phyloP scores from a whole-genome alignment of 92 coral and sea anemone species.

The Montipora capitata region DNA sequence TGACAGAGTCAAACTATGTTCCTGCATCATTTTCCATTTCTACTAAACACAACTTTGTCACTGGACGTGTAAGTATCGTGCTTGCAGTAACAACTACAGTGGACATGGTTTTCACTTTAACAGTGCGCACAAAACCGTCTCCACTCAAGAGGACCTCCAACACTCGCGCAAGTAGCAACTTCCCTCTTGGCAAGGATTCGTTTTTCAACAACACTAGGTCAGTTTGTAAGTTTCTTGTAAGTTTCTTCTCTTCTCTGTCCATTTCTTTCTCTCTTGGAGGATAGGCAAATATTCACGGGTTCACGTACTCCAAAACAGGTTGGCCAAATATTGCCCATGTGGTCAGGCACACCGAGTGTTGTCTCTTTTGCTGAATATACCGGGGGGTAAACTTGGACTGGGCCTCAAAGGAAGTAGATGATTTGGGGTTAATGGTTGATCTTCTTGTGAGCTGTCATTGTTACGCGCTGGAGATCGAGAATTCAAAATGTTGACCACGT shows the following conservation, averaged over 20 bases:
- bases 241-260: not conserved
- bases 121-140: not conserved
- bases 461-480: slow-evolving; percentile 63
- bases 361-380: slow-evolving; percentile 59
- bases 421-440: slow-evolving; percentile 27
- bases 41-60: too few relatives aligned
- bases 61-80: too few relatives aligned
- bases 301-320: not conserved
- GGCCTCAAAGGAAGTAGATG: slow-evolving; percentile 60
- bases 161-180: too few relatives aligned
- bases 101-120: not conserved
- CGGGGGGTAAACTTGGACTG: slow-evolving; percentile 47
- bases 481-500: slow-evolving; percentile 50
- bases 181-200: too few relatives aligned
- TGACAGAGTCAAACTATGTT: too few relatives aligned
- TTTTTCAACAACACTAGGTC: too few relatives aligned
- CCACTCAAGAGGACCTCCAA: too few relatives aligned
- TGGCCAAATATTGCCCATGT: slow-evolving; percentile 60
- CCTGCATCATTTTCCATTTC: too few relatives aligned
- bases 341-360: not conserved
- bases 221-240: too few relatives aligned
- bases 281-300: slow-evolving; percentile 1
- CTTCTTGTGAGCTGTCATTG: slow-evolving; percentile 54
- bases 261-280: slow-evolving; percentile 1
- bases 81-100: not conserved